Evolutionary conservation across 2,888 invertebrate species (phyloP).

Genomic region (Bombylius major): DNA sequence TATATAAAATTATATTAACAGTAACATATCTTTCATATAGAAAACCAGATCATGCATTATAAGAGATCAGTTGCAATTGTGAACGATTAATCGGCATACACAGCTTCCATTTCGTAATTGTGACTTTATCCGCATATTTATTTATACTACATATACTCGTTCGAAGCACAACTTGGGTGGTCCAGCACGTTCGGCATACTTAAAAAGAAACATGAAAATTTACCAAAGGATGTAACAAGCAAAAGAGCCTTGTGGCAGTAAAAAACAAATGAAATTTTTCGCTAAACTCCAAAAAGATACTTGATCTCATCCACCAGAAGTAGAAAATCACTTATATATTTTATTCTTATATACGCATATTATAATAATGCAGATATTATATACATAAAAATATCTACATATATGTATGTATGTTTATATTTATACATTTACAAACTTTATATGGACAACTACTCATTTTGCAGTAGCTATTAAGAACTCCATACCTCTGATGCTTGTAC

Average conservation of each 20-base stretch:
- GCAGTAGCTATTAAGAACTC: no score
- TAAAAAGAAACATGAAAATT: constrained; percentile 12
- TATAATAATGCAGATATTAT: no score
- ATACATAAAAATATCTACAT: no score
- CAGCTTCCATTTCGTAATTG: constrained; percentile 15
- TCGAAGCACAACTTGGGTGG: constrained; percentile 15
- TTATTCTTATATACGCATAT: no score
- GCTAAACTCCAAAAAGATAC: neutral
- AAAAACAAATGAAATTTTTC: neutral
- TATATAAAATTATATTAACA: no score
- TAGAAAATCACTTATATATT: no score
- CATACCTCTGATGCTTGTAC: no score
- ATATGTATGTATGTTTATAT: no score
- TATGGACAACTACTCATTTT: no score
- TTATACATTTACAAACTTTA: no score
- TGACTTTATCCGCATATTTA: constrained; percentile 15
- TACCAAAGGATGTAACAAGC: constrained; percentile 7
- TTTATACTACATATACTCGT: constrained; percentile 12
- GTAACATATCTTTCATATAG: no score
- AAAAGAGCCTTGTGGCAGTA: neutral
- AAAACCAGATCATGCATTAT: no score
- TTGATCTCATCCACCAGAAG: neutral
- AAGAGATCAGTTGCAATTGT: constrained; percentile 12
- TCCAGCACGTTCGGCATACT: constrained; percentile 14
- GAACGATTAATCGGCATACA: constrained; percentile 12